Evolutionary conservation across 2,797 vertebrate species (phyloP), one percentile per base, ranked within the genome.

Genomic region (Geotrypetes seraphini): DNA sequence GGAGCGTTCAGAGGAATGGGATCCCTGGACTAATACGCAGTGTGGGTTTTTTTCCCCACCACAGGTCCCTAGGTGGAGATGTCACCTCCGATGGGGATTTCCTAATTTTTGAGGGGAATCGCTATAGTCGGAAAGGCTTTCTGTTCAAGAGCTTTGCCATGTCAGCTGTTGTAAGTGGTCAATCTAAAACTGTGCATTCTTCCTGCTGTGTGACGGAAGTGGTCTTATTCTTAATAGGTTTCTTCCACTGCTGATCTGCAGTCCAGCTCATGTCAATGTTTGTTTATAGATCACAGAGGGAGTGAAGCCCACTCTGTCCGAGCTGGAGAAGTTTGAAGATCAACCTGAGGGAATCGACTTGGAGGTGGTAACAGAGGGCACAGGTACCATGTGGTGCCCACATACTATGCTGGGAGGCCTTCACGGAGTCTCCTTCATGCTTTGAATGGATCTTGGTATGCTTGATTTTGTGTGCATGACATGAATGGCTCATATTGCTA

Each of bases 91-190:
- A 96, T 1, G 93, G 92, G 16, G 93, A 96, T 53, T 97, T 97
- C 55, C 89, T 97, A 71, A 94, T 96, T 66, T 97, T 97, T 7
- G 93, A 97, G 63, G 92, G 81, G 15, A 97, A 97, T 54, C 89
- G 92, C 1, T 97, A 97, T 69, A 97, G 91, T 44, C 82, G 92
- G 6, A 97, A 97, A 54, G 93, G 93, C 0, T 97, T 97, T 57
- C 74, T 97, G 12, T 96, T 96, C 50, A 97, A 97, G 80, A 96
- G 91, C 65, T 97, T 97, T 3, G 91, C 93, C 32, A 97, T 97
- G 92, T 92, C 91, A 0, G 93, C 92, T 1, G 92, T 96, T 85
- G 93, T 97, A 63, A 89, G 78, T 28, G 12, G 4, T n/a, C 5
- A 5, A n/a, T 12, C 2, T n/a, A n/a, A n/a, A n/a, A n/a, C n/a